Evolutionary conservation across 2,113 vertebrate genomes (phyloP), one percentile per base, ranked within the genome.

Genomic region (Epinephelus fuscoguttatus): DNA sequence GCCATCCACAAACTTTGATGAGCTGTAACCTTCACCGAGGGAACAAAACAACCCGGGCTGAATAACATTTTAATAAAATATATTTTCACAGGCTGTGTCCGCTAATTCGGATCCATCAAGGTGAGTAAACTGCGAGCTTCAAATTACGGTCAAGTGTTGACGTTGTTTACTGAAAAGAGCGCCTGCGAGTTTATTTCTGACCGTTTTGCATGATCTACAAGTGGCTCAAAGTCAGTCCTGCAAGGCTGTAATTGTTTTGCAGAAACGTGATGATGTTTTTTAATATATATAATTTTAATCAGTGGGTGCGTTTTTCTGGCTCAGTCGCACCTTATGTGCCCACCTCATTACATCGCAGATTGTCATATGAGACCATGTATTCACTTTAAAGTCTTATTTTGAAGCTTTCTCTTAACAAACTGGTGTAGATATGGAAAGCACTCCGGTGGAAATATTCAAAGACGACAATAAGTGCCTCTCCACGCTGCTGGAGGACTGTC

Each of bases 391-490:
- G 2, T 45, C 49, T 68, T 49, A 63, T 57, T 42, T 47, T 33
- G 10, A 74, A 47, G 14, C 19, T 3, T 60, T 0, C 0, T 17
- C 72, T 40, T 4, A 11, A 79, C 72, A 80, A 74, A 79, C 84
- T 90, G 75, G 50, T 81, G 30, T 63, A 52, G 75, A 14, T 33
- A 96, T 96, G 95, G 95, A 95, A 47, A 88, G 60, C 73, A 88
- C 80, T 72, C 91, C 92, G 47, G 88, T 94, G 71, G 94, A 95
- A 69, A 94, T 94, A 49, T 84, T 92, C 81, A 94, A 92, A 81
- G 94, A 91, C 59, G 91, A 95, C 49, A 88, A 12, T 9, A 93
- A 87, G 89, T 94, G 93, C 69, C 80, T 93, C 19, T 84, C 92
- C 17, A 19, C 85, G 53, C 69, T 75, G 42, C 37, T 86, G 69